phyloP scores from a whole-genome alignment of 2,797 vertebrate species.

The Hypotaenidia philippensis region DNA sequence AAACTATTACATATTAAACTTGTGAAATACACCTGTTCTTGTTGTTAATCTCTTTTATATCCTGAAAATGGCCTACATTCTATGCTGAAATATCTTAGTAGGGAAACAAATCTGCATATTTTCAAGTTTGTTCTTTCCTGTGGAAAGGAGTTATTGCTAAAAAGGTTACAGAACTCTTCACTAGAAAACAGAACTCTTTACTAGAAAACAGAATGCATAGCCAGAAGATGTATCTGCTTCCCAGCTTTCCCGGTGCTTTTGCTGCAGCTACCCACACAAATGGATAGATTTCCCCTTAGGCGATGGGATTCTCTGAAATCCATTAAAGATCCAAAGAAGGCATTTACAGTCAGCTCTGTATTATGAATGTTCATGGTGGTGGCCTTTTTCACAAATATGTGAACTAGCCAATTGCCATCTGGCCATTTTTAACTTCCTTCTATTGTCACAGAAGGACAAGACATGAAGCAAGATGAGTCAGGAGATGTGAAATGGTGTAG shows the following conservation, averaged over 20 bases:
- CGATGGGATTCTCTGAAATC: not conserved
- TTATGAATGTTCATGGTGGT: not conserved
- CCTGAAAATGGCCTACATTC: not conserved
- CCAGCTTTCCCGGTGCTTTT: not conserved
- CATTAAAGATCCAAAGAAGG: not conserved
- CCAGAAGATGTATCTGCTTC: not conserved
- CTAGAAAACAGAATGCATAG: not conserved
- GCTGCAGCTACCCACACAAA: not conserved
- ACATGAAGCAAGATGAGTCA: not conserved
- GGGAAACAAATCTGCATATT: not conserved
- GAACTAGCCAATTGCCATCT: not conserved
- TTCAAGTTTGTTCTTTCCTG: not conserved
- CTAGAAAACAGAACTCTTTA: not conserved
- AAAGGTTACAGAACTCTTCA: not conserved
- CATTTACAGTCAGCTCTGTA: not conserved
- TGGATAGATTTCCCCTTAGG: not conserved
- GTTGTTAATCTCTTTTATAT: not conserved
- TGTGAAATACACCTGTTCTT: not conserved
- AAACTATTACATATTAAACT: not conserved
- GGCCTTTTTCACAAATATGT: not conserved
- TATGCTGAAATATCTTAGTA: not conserved
- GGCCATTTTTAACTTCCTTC: not conserved
- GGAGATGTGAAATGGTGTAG: not conserved
- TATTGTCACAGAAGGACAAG: not conserved
- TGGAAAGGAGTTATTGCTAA: not conserved